Evolutionary conservation across 2,797 vertebrate species (phyloP).

Genomic region (Masticophis lateralis): DNA sequence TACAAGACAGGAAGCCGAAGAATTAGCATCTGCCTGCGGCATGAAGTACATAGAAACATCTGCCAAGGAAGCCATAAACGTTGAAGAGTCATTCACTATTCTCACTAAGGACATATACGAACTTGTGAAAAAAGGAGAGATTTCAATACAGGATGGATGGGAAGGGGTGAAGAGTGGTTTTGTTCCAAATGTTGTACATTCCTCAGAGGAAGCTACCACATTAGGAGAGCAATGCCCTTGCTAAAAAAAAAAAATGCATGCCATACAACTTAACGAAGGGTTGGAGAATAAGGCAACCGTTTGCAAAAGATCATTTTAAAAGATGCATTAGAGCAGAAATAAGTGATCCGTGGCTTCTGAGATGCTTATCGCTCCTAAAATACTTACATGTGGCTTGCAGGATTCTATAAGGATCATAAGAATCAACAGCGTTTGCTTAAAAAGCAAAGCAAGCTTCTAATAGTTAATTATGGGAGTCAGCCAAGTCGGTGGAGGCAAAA

Average conservation of each 20-base stretch:
- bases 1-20: slow-evolving; percentile 77
- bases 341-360: not conserved
- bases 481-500: not conserved
- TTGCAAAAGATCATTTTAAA: slow-evolving; percentile 41
- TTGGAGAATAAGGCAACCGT: slow-evolving; percentile 53
- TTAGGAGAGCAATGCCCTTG: slow-evolving; percentile 74
- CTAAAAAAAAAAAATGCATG: slow-evolving; percentile 55
- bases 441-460: slow-evolving; percentile 2
- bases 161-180: slow-evolving; percentile 81
- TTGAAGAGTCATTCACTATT: slow-evolving; percentile 79
- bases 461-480: not conserved
- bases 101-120: slow-evolving; percentile 79
- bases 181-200: slow-evolving; percentile 79
- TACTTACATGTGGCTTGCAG: not conserved
- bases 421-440: not conserved
- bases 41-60: slow-evolving; percentile 82
- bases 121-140: slow-evolving; percentile 78
- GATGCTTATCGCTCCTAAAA: not conserved
- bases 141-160: slow-evolving; percentile 79
- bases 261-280: slow-evolving; percentile 1
- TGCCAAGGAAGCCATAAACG: slow-evolving; percentile 76
- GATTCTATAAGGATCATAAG: not conserved
- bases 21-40: slow-evolving; percentile 72
- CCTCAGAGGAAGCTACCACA: slow-evolving; percentile 78
- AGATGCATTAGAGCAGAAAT: slow-evolving; percentile 47